A percentile compares a stretch with the other conserved stretches of the same genome.
phyloP scores from a whole-genome alignment of 2,113 vertebrate species.

The Tyto alba region DNA sequence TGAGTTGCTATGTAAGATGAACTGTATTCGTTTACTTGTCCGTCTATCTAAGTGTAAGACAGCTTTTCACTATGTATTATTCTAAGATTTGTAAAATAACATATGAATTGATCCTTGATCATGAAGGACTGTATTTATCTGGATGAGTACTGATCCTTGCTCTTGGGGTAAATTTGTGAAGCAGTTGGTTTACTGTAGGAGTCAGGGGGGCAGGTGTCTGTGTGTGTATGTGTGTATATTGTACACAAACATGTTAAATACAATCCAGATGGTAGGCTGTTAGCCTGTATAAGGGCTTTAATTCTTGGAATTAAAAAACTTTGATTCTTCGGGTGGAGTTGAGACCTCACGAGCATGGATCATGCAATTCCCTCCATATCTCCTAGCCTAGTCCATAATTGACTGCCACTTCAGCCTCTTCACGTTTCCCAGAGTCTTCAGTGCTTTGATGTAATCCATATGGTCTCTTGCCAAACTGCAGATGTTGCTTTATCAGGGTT shows the following conservation, averaged over 20 bases:
- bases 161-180: background rate
- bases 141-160: background rate
- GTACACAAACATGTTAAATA: background rate
- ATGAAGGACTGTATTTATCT: background rate
- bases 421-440: background rate
- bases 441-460: background rate
- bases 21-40: slow-evolving; percentile 6
- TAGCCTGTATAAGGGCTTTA: background rate
- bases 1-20: slow-evolving; percentile 23
- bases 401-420: background rate
- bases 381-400: background rate
- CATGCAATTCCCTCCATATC: background rate
- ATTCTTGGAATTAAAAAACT: background rate
- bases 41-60: background rate
- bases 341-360: background rate
- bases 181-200: background rate
- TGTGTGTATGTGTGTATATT: background rate
- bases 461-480: background rate
- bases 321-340: background rate
- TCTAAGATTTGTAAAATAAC: background rate
- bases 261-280: background rate
- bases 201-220: background rate
- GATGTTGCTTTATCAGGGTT: background rate
- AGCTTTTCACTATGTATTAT: background rate
- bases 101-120: background rate